A percentile compares a stretch with the other conserved stretches of the same genome.
These are phyloP conservation scores for Melitaea athalia DNA, from an alignment of 2,888 invertebrate species.

Conservation along the genomic window DNA sequence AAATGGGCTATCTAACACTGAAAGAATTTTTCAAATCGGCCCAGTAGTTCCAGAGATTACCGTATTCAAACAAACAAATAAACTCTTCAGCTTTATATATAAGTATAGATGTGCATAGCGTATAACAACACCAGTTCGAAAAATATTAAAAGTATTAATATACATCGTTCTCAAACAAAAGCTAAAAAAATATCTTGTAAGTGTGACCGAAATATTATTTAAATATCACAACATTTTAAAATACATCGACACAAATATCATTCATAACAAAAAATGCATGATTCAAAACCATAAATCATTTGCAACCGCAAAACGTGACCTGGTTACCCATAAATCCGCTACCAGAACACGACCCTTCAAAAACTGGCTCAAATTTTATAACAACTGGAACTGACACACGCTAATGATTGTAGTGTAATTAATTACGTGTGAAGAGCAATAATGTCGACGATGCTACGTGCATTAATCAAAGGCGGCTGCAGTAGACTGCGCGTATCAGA, in stretches of 20 bases:
- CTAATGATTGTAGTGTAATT: constrained; percentile 37
- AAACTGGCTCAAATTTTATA: constrained; percentile 10
- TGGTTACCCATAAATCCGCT: not conserved
- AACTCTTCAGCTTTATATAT: too few species aligned
- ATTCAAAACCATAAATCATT: not conserved
- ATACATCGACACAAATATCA: not conserved
- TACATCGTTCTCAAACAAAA: too few species aligned
- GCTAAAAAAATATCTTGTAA: too few species aligned
- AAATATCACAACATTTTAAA: not conserved
- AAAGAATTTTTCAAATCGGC: too few species aligned
- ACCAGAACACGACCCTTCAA: not conserved
- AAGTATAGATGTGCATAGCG: too few species aligned
- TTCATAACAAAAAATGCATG: not conserved
- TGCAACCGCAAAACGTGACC: not conserved
- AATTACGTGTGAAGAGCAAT: constrained; percentile 38
- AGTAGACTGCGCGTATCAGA: constrained; percentile 17
- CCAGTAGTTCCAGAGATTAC: too few species aligned
- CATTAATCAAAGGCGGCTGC: constrained; percentile 40
- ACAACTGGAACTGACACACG: constrained; percentile 26
- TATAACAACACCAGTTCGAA: too few species aligned
- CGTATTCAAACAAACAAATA: too few species aligned
- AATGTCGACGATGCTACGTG: constrained; percentile 30
- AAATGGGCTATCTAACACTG: too few species aligned
- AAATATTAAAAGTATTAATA: too few species aligned
- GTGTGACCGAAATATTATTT: not conserved